Evolutionary conservation across 2,797 vertebrate species (phyloP).

Genomic region (Etheostoma perlongum): DNA sequence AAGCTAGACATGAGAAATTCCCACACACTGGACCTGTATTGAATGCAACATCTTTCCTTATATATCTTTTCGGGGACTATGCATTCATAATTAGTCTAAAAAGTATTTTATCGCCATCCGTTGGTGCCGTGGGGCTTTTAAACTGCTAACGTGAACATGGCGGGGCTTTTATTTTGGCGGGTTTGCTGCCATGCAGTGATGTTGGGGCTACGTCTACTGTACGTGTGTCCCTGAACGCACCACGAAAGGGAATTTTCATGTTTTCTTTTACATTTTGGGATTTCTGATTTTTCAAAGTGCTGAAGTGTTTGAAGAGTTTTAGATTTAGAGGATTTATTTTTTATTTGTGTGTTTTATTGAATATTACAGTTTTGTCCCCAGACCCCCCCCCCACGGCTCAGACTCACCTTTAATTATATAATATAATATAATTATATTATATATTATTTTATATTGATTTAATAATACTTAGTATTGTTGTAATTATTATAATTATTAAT

Average conservation of each 20-base stretch:
- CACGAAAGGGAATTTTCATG: conserved; percentile 54
- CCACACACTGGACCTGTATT: too few species aligned
- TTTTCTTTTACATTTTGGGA: conserved; percentile 36
- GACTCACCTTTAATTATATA: not conserved
- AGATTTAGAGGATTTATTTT: conserved; percentile 55
- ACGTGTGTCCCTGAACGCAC: conserved; percentile 54
- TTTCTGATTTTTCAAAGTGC: conserved; percentile 77
- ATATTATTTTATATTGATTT: too few species aligned
- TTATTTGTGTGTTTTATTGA: conserved; percentile 57
- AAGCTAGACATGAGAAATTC: too few species aligned
- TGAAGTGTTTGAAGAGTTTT: conserved; percentile 63
- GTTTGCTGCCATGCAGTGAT: conserved; percentile 68
- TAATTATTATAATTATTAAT: not conserved
- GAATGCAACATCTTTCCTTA: too few species aligned
- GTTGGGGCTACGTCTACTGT: conserved; percentile 24
- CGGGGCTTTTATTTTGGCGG: conserved; percentile 56
- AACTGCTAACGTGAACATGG: conserved; percentile 45
- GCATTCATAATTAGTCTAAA: not conserved
- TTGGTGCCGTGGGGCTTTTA: conserved; percentile 10
- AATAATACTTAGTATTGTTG: too few species aligned
- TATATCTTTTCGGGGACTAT: not conserved
- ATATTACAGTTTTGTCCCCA: conserved; percentile 52
- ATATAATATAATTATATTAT: too few species aligned
- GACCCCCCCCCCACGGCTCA: conserved; percentile 49
- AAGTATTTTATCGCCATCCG: accelerated